These are phyloP conservation scores for Chaenodraco wilsoni DNA, from an alignment of 2,797 vertebrate genomes.

Conservation along the genomic window DNA sequence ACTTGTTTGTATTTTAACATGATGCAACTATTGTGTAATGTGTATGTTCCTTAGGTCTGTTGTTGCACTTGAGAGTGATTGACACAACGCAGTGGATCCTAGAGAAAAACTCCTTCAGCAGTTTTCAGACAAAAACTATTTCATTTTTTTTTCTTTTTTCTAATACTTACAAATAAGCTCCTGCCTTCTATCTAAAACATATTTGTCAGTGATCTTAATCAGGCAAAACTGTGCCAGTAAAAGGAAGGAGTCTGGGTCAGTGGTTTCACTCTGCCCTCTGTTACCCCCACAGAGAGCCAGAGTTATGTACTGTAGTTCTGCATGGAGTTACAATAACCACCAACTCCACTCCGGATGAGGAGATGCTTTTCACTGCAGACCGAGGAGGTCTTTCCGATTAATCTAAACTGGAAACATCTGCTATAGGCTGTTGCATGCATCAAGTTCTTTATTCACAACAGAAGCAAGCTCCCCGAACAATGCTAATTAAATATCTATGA, in stretches of 20 bases:
- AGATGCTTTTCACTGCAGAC: not conserved
- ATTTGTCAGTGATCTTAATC: too few relatives aligned
- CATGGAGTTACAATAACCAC: not conserved
- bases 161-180: not conserved
- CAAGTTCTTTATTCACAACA: not conserved
- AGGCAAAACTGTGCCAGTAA: constrained; percentile 25
- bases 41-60: constrained; percentile 2
- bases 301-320: constrained; percentile 4
- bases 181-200: too few relatives aligned
- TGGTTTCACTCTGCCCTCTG: constrained; percentile 66
- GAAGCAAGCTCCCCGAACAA: too few relatives aligned
- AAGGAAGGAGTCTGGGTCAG: constrained; percentile 58
- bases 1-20: not conserved
- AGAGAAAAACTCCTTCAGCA: constrained; percentile 8
- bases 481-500: too few relatives aligned
- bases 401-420: constrained; percentile 1
- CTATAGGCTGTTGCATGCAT: not conserved
- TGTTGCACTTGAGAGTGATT: constrained; percentile 24
- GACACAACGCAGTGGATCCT: constrained; percentile 14
- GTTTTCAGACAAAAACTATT: constrained; percentile 34
- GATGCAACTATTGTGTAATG: constrained; percentile 21
- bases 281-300: constrained; percentile 39
- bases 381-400: not conserved
- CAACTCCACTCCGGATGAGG: constrained; percentile 1
- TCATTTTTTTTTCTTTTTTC: constrained; percentile 39